Conservation (phyloP, 2,888 invertebrate species). For the Arctia plantaginis region DNA sequence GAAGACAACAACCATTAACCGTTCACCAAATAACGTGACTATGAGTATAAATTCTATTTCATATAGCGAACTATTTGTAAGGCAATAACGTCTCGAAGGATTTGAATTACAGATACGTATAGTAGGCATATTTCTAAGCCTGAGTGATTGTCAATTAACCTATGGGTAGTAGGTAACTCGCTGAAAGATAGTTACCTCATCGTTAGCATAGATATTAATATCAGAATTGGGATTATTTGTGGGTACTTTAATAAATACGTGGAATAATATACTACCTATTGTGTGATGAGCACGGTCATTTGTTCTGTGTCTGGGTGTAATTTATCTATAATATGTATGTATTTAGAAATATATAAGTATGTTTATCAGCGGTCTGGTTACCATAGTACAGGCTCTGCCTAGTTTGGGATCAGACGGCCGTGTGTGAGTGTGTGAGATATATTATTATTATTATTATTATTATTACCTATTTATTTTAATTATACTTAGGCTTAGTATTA, state of each 20-base stretch:
- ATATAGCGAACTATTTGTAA: background rate
- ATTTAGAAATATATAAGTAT: no score
- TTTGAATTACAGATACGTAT: background rate
- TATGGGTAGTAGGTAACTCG: slow-evolving; percentile 1
- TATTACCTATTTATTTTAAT: background rate
- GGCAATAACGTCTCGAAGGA: slow-evolving; percentile 6
- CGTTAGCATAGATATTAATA: slow-evolving; percentile 23
- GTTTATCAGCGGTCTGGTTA: no score
- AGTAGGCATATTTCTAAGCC: background rate
- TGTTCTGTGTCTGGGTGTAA: no score
- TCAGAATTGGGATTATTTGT: background rate
- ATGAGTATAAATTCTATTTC: background rate
- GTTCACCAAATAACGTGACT: background rate
- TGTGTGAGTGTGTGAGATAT: no score
- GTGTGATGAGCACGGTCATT: no score
- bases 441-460: no score
- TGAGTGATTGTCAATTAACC: slow-evolving; percentile 23
- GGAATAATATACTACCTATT: no score
- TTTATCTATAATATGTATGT: no score
- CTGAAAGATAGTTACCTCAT: slow-evolving; percentile 13
- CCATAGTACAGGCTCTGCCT: no score
- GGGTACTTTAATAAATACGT: background rate
- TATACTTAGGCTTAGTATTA: background rate
- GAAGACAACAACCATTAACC: background rate
- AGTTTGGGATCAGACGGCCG: no score